Conservation (phyloP, 2,797 vertebrate species). For the Melanotaenia pygmaea region DNA sequence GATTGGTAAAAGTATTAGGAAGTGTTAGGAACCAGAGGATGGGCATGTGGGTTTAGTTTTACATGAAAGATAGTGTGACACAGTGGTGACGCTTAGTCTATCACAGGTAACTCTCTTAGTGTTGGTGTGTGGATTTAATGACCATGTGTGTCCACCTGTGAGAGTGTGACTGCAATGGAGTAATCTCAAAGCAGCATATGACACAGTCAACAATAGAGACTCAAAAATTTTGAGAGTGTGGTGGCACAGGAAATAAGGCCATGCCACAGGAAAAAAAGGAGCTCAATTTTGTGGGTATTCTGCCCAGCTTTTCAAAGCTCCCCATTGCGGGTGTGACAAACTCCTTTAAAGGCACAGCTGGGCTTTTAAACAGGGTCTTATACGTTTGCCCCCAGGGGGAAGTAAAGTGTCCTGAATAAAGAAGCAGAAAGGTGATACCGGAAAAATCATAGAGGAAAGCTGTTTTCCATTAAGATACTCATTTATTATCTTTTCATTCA, state of each 20-base stretch:
- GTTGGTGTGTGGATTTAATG: constrained; percentile 32
- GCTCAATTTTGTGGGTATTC: constrained; percentile 57
- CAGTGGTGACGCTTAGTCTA: constrained; percentile 40
- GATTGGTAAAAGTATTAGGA: constrained; percentile 59
- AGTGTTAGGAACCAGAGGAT: constrained; percentile 54
- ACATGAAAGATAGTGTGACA: constrained; percentile 61
- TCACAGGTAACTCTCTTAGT: constrained; percentile 30
- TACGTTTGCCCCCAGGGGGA: constrained; percentile 63
- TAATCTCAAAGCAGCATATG: constrained; percentile 53
- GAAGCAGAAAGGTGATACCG: constrained; percentile 64
- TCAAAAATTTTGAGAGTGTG: constrained; percentile 68
- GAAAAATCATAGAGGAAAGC: constrained; percentile 54
- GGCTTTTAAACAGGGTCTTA: constrained; percentile 66
- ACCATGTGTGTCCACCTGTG: constrained; percentile 51
- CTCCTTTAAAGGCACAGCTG: constrained; percentile 70
- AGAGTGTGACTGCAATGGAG: constrained; percentile 49
- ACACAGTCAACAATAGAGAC: constrained; percentile 56
- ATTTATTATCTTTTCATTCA: constrained; percentile 24
- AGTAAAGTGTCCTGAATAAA: constrained; percentile 50
- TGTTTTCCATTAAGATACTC: constrained; percentile 51
- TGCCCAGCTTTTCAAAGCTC: constrained; percentile 59
- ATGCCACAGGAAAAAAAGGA: constrained; percentile 32
- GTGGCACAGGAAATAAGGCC: constrained; percentile 63
- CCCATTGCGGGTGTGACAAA: constrained; percentile 62
- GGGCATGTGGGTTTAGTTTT: constrained; percentile 61